Base-by-base conservation (phyloP, 2,113 vertebrate species). In the Romanogobio albipinnatus region DNA sequence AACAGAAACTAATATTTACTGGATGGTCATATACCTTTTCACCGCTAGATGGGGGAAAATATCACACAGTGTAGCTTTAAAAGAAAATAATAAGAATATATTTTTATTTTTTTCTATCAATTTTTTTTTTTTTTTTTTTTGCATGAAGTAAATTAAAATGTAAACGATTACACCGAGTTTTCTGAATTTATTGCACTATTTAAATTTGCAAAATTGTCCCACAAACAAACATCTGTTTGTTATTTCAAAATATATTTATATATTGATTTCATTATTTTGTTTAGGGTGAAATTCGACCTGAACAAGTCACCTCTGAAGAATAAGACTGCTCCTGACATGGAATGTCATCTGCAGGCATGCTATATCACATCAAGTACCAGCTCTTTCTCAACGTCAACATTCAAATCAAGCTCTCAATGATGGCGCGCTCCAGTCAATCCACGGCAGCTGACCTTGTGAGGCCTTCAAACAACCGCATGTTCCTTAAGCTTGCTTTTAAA, bases 401-500 rank as follows among this genome's bases (percentile, higher is more conserved):
- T 89, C 84, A 53, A 88, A 89, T 84, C 79, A 73, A 61, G 15
- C 22, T 51, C 24, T 74, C 9, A 80, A 79, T 88, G 66, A 84
- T 84, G 86, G 51, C 85, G 70, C 74, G 89, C 88, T 85, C 29
- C 89, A 11, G 88, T 87, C 89, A 39, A 91, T 94, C 92, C 84
- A 90, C 91, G 84, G 22, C 51, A 81, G 0, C 51, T 89, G 90
- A 91, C 89, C 91, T 89, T 90, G 89, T 66, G 81, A 79, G 86
- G 88, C 81, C 87, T 88, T 89, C 79, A 89, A 92, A 92, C 91
- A 92, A 76, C 51, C 53, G 56, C 78, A n/a, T 64, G 64, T 89
- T 94, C 89, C 88, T 83, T 68, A 89, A 86, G 89, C 88, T 93
- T 93, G 90, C 91, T 90, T 29, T 93, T 94, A 89, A 93, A 92